phyloP scores from a whole-genome alignment of 1,140 invertebrate species.

The Paraescarpia echinospica region DNA sequence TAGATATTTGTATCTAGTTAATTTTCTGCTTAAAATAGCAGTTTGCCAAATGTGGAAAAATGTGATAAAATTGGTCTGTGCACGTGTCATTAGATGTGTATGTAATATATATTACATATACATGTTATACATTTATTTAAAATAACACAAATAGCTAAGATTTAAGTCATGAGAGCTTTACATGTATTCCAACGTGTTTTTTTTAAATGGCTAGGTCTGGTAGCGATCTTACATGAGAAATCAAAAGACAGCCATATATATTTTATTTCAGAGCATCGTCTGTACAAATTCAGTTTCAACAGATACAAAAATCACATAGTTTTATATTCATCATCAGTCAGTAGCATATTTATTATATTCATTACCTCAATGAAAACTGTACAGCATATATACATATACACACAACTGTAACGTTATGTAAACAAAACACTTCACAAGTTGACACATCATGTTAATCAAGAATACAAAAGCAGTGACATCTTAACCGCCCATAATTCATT shows the following conservation, averaged over 20 bases:
- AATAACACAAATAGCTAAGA: too few relatives aligned
- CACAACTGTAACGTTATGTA: neutral
- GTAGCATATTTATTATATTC: neutral
- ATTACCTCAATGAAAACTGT: neutral
- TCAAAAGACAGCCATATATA: neutral
- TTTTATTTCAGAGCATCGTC: neutral
- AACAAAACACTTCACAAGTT: neutral
- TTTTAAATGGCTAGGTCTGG: neutral
- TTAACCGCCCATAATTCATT: neutral
- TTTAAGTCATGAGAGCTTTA: neutral
- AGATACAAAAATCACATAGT: conserved; percentile 1
- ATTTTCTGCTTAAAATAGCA: too few relatives aligned
- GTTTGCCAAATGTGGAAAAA: too few relatives aligned
- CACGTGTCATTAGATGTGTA: too few relatives aligned
- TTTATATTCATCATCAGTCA: neutral
- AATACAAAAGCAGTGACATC: neutral
- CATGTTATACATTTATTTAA: too few relatives aligned
- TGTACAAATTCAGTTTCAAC: neutral
- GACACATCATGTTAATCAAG: neutral
- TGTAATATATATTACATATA: too few relatives aligned
- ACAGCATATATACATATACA: neutral
- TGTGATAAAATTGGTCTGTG: too few relatives aligned
- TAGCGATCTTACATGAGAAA: neutral
- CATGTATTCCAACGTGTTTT: neutral
- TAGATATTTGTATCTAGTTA: too few relatives aligned